Base-by-base conservation (phyloP, 2,797 vertebrate genomes). In the Hydrolagus colliei region DNA sequence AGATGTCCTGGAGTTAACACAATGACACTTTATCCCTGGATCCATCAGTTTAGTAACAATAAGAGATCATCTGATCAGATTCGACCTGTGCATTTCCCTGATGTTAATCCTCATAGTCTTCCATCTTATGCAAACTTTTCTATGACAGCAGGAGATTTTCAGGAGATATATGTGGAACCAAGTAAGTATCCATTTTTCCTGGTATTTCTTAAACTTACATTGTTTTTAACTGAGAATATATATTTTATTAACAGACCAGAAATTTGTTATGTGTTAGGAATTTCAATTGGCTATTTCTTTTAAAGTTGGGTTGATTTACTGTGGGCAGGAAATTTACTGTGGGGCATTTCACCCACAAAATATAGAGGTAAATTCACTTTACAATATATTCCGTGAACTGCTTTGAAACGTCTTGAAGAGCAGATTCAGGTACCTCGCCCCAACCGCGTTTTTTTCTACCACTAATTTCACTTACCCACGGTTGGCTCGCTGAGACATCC, bases 21-120 rank as follows among this genome's bases (percentile, higher is more conserved):
- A 87, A 92, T 95, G 91, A 97, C 95, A 87, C 92, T 99, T 91
- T 99, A 98, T 91, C 98, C 98, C 76, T 99, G 98, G 98, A 96
- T 99, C 90, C 98, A 99, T 93, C 98, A 99, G 90, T 99, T 98
- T 92, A 99, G 98, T 92, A 99, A 99, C 95, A 99, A 98, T 91
- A 96, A 96, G 92, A 96, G 92, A 91, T 97, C 96, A 73, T 93
- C 94, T 62, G 97, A 99, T 95, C 98, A 99, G 91, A 98, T 95
- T 80, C 95, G 97, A 88, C 93, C 96, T 2, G 92, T 99, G 91
- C 93, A 92, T 89, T 98, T 99, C 88, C 98, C 98, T 67, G 98
- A 99, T 88, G 93, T 99, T 88, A 95, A 99, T 89, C 97, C 98
- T 87, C 97, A 98, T 89, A 95, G 95, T 89, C 94, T 99, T 90